Conservation (phyloP, 2,113 vertebrate genomes). For the Dendropsophus ebraccatus region DNA sequence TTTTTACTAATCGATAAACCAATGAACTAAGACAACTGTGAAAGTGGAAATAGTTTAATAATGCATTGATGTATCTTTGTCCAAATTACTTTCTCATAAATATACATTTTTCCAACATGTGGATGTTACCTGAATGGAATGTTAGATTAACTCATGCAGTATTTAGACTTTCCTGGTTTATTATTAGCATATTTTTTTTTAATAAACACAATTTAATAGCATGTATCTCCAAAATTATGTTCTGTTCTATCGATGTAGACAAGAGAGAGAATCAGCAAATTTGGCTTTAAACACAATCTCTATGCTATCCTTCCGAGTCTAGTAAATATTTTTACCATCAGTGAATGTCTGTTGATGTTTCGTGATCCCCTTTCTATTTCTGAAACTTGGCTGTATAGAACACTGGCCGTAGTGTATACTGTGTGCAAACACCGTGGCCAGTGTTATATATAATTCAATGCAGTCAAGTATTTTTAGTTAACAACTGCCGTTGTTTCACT, state of each 20-base stretch:
- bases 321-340: neutral
- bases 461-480: too few species aligned
- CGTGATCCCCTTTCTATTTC: neutral
- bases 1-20: slow-evolving; percentile 28
- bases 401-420: too few species aligned
- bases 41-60: slow-evolving; percentile 26
- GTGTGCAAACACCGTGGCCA: too few species aligned
- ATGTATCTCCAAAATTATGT: neutral
- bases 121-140: neutral
- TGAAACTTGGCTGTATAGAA: too few species aligned
- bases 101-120: slow-evolving; percentile 10
- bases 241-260: neutral
- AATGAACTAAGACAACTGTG: neutral
- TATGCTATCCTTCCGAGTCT: neutral
- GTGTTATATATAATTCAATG: too few species aligned
- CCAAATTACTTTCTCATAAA: neutral
- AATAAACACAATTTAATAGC: neutral
- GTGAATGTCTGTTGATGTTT: neutral
- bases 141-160: neutral
- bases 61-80: slow-evolving; percentile 8
- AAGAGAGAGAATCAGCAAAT: neutral
- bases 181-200: neutral
- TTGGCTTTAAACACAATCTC: neutral
- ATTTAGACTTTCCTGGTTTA: neutral
- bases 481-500: too few species aligned